These are phyloP conservation scores for Urocitellus parryii DNA, from an alignment of 2,113 vertebrate species.

Conservation along the genomic window DNA sequence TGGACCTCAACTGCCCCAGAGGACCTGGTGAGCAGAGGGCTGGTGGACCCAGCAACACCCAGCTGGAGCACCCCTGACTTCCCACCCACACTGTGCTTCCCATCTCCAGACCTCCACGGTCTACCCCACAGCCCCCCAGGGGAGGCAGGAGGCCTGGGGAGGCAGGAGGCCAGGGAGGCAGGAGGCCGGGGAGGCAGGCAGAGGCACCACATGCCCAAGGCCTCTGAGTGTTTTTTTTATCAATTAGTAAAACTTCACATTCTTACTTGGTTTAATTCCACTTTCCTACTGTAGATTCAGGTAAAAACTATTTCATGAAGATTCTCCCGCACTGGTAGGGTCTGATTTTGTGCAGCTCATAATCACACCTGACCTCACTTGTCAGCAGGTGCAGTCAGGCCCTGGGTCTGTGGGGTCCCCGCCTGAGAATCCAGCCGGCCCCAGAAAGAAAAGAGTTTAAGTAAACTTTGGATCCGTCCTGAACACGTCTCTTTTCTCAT, in stretches of 20 bases:
- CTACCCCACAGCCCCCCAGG: too few species aligned
- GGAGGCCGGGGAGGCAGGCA: not conserved
- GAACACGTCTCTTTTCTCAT: not conserved
- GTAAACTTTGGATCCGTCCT: not conserved
- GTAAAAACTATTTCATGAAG: not conserved
- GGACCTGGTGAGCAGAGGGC: not conserved
- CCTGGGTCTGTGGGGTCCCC: not conserved
- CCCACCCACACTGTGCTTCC: too few species aligned
- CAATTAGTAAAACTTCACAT: not conserved
- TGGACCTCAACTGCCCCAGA: not conserved
- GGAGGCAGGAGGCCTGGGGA: too few species aligned
- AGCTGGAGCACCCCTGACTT: not conserved
- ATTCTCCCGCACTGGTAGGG: not conserved
- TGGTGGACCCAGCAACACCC: not conserved
- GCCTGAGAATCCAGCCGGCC: not conserved
- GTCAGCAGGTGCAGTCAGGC: not conserved
- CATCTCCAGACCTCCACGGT: not conserved
- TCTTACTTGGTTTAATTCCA: not conserved
- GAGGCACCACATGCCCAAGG: not conserved
- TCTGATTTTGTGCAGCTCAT: not conserved
- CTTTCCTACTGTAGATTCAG: not conserved
- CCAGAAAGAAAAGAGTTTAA: not conserved
- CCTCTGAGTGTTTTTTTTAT: not conserved
- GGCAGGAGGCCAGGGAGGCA: not conserved
- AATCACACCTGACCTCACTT: not conserved